Conservation (phyloP, 2,113 vertebrate genomes). For the Silurus meridionalis region DNA sequence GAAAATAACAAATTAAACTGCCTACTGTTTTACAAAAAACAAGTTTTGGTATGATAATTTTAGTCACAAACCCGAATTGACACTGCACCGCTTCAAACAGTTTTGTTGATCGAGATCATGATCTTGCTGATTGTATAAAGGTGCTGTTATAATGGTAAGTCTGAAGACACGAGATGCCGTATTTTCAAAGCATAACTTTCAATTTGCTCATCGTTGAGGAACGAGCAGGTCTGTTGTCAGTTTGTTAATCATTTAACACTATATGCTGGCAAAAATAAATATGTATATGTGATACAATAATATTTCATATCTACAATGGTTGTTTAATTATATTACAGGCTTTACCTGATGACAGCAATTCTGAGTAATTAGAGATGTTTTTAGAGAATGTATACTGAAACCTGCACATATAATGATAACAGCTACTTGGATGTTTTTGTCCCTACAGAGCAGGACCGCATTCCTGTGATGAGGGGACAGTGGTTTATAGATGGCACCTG, state of each 20-base stretch:
- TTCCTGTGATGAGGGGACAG: constrained; percentile 96
- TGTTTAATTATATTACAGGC: background rate
- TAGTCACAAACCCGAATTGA: background rate
- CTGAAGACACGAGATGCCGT: background rate
- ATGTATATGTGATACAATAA: background rate
- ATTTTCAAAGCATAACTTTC: background rate
- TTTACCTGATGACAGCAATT: background rate
- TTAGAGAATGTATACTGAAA: background rate
- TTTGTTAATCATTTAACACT: background rate
- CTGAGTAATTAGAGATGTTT: background rate
- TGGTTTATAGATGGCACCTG: constrained; percentile 98
- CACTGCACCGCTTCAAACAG: background rate
- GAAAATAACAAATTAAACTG: background rate
- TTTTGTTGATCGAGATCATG: background rate
- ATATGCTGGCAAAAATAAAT: background rate
- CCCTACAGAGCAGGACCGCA: constrained; percentile 85
- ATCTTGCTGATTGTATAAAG: background rate
- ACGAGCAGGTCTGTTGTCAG: background rate
- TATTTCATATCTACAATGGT: background rate
- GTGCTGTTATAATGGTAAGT: background rate
- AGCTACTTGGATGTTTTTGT: constrained; percentile 16
- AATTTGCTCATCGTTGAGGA: background rate
- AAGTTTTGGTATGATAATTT: background rate
- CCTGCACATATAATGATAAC: background rate
- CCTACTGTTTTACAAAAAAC: background rate